phyloP scores from a whole-genome alignment of 2,113 vertebrate species.

The Bettongia penicillata region DNA sequence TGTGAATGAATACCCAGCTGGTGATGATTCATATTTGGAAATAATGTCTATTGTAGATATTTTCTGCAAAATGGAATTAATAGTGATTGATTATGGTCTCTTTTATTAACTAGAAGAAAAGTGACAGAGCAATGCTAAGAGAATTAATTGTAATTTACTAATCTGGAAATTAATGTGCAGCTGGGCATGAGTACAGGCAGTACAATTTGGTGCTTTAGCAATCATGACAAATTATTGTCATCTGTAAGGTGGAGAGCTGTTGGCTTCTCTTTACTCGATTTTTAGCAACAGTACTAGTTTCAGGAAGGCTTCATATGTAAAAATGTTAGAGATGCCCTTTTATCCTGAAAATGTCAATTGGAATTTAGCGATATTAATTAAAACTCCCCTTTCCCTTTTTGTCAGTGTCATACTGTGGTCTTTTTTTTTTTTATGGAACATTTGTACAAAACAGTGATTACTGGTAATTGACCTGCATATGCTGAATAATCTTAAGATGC shows the following conservation, averaged over 20 bases:
- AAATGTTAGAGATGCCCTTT: slow-evolving; percentile 56
- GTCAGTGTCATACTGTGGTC: slow-evolving; percentile 66
- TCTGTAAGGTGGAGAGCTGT: slow-evolving; percentile 66
- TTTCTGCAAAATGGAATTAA: slow-evolving; percentile 74
- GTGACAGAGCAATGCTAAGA: slow-evolving; percentile 76
- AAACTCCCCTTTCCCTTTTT: slow-evolving; percentile 56
- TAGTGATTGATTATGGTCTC: slow-evolving; percentile 78
- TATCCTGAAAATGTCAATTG: slow-evolving; percentile 36
- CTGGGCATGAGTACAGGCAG: slow-evolving; percentile 77
- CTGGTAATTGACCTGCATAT: slow-evolving; percentile 84
- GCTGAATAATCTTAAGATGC: slow-evolving; percentile 79
- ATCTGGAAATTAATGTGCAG: slow-evolving; percentile 83
- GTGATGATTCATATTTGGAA: slow-evolving; percentile 59
- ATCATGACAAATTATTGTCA: slow-evolving; percentile 77
- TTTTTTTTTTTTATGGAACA: slow-evolving; percentile 68
- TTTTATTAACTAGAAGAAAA: slow-evolving; percentile 81
- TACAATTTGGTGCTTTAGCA: slow-evolving; percentile 76
- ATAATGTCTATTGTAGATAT: slow-evolving; percentile 63
- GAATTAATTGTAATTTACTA: slow-evolving; percentile 83
- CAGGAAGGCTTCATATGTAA: slow-evolving; percentile 44
- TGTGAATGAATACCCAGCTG: slow-evolving; percentile 12
- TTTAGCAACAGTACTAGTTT: slow-evolving; percentile 63
- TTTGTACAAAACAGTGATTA: slow-evolving; percentile 80
- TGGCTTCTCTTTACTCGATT: slow-evolving; percentile 61
- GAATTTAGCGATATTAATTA: slow-evolving; percentile 69